Evolutionary conservation across 1,140 invertebrate species (phyloP).

Genomic region (Sipha flava): DNA sequence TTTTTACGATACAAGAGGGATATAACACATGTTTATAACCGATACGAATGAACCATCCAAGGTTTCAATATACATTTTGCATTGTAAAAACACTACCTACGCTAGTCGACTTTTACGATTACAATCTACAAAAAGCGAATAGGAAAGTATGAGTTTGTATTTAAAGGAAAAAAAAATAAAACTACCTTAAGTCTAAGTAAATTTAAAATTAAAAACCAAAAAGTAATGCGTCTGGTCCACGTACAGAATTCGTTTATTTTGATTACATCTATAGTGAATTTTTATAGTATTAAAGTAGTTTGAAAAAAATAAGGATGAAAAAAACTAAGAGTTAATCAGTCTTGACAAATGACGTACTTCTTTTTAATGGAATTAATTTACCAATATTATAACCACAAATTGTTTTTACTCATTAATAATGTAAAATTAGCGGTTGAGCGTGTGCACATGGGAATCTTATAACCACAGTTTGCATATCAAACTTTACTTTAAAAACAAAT

Average conservation of each 20-base stretch:
- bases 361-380: neutral
- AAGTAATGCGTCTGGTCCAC: neutral
- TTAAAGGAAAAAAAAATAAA: neutral
- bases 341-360: neutral
- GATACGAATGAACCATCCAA: neutral
- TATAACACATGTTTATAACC: neutral
- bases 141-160: neutral
- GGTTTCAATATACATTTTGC: constrained; percentile 5
- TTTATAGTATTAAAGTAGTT: neutral
- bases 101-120: neutral
- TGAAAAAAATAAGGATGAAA: neutral
- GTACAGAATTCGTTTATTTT: neutral
- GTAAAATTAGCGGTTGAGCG: neutral
- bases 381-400: neutral
- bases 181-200: neutral
- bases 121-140: neutral
- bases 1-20: neutral
- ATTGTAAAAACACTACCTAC: neutral
- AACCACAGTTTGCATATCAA: neutral
- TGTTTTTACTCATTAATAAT: neutral
- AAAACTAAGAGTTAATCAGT: neutral
- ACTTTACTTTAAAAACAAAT: no score
- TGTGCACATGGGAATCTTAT: neutral
- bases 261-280: neutral
- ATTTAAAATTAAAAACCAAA: constrained; percentile 4